Evolutionary conservation across 2,797 vertebrate genomes (phyloP), one percentile per base, ranked within the genome.

Genomic region (Diplodus sargus): DNA sequence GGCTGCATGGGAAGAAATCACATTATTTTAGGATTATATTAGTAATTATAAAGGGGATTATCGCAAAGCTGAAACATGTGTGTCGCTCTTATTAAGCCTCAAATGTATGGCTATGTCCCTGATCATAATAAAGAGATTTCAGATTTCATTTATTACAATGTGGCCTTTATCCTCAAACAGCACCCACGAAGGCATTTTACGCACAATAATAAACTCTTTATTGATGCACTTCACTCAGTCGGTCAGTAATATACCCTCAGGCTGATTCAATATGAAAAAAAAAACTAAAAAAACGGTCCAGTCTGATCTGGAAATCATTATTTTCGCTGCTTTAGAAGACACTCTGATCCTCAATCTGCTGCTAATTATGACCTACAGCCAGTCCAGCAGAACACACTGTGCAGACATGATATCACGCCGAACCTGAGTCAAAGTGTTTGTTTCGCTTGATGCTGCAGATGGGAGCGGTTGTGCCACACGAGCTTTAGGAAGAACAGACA

Each of bases 401-500:
- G 25, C n/a, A 58, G 58, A 70, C 34, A 8, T 6, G 57, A 43
- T 20, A 72, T 8, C 5, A 5, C 3, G 42, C 17, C 59, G 4
- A 16, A 69, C 58, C 43, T 59, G 42, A 53, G 62, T n/a, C 43
- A 51, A 5, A 18, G n/a, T 57, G 61, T 84, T 69, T 69, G 52
- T 70, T 53, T 12, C 2, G 53, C 56, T 79, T 54, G 61, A 53
- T 60, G 64, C 28, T 18, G 28, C 48, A 62, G 18, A 18, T 30
- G 75, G 73, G 69, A 39, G 71, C 11, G 30, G 20, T 22, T 63
- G 25, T 16, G 5, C 8, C n/a, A 42, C 57, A 48, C 13, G 59
- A 72, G 58, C 60, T 59, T 75, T 74, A 86, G 71, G 70, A 82
- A 75, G 60, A 83, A 70, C 13, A 59, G 56, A 83, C 84, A 84